These are phyloP conservation scores for Cephus pulcher DNA, from an alignment of 2,888 invertebrate species.

Conservation along the genomic window DNA sequence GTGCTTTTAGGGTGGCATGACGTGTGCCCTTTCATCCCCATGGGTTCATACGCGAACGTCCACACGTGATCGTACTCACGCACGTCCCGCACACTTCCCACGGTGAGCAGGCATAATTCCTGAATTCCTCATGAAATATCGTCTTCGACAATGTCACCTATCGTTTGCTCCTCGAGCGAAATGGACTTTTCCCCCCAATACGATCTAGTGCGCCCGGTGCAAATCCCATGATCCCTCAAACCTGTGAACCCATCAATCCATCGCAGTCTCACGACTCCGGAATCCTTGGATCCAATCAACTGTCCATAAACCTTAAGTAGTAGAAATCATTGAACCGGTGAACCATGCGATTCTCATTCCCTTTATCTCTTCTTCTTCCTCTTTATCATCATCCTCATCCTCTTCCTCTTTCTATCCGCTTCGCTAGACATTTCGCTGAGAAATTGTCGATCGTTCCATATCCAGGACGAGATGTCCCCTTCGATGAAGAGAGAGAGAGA, in stretches of 20 bases:
- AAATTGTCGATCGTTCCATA: neutral
- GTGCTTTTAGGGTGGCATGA: conserved; percentile 34
- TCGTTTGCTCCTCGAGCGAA: neutral
- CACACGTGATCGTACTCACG: conserved; percentile 15
- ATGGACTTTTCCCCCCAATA: neutral
- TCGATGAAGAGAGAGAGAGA: neutral
- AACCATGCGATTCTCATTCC: neutral
- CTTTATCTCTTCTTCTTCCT: conserved; percentile 5
- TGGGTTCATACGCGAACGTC: conserved; percentile 15
- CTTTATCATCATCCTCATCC: conserved; percentile 7
- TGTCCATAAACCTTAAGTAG: neutral
- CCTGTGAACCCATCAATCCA: neutral
- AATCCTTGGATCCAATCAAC: neutral
- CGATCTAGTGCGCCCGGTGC: neutral
- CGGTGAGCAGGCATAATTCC: conserved; percentile 18
- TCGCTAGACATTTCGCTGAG: neutral
- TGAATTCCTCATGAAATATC: conserved; percentile 2
- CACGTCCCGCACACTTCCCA: conserved; percentile 21
- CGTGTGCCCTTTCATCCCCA: conserved; percentile 29
- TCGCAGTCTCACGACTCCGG: neutral
- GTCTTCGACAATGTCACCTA: neutral
- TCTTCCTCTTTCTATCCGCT: conserved; percentile 1
- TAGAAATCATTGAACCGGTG: neutral
- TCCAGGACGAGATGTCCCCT: neutral
- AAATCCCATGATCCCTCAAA: neutral